A percentile compares a stretch with the other conserved stretches of the same genome.
Evolutionary conservation across 2,888 invertebrate species (phyloP).

Genomic region (Cheiracanthium punctorium): DNA sequence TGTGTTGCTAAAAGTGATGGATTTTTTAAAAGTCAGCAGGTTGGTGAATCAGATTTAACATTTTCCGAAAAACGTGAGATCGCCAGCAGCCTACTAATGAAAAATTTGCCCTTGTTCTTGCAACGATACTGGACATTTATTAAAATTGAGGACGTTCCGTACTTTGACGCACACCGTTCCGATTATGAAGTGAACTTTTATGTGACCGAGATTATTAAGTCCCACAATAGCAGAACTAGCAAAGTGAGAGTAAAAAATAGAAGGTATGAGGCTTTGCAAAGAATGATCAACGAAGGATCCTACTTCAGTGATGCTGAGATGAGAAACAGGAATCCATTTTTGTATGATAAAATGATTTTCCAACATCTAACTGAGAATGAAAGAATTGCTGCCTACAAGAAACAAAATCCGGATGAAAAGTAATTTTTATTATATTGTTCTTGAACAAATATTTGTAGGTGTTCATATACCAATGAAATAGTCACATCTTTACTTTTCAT

Average conservation of each 20-base stretch:
- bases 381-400: constrained; percentile 78
- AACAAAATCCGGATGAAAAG: constrained; percentile 74
- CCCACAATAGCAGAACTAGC: constrained; percentile 70
- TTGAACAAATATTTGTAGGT: too few relatives aligned
- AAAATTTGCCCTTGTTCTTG: constrained; percentile 84
- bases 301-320: constrained; percentile 95
- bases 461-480: too few relatives aligned
- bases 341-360: constrained; percentile 93
- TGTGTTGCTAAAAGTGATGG: constrained; percentile 80
- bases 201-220: constrained; percentile 78
- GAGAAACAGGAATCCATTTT: constrained; percentile 91
- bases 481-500: too few relatives aligned
- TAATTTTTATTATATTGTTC: too few relatives aligned
- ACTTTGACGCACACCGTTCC: constrained; percentile 80
- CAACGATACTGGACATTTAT: constrained; percentile 86
- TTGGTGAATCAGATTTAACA: constrained; percentile 85
- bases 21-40: constrained; percentile 88
- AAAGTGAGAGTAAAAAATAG: constrained; percentile 84
- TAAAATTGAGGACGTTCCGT: constrained; percentile 82
- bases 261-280: constrained; percentile 87
- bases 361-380: constrained; percentile 88
- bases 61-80: constrained; percentile 83
- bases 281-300: constrained; percentile 82
- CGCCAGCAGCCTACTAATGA: constrained; percentile 81
- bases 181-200: constrained; percentile 82